Percentiles rank a stretch among this genome's conserved stretches.
Conservation (phyloP, 1,140 invertebrate species). For the Pygmarrhopalites habei region DNA sequence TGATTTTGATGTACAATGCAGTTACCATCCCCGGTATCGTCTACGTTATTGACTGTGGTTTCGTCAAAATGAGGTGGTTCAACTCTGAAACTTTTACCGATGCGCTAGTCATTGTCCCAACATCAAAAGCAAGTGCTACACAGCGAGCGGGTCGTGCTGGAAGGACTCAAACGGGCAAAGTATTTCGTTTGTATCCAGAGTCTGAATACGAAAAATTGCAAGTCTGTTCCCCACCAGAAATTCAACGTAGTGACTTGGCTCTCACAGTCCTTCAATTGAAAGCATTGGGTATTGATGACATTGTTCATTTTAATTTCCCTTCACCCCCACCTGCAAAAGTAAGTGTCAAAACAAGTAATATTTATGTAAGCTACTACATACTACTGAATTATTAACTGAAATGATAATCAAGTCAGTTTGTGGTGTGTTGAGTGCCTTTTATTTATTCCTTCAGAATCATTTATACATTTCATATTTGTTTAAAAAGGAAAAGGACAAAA, state of each 20-base stretch:
- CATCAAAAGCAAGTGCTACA: constrained; percentile 80
- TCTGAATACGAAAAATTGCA: constrained; percentile 64
- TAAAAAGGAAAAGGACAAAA: no score
- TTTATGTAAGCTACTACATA: no score
- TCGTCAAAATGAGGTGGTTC: constrained; percentile 90
- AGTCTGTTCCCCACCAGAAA: constrained; percentile 74
- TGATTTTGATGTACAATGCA: no score
- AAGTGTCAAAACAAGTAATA: no score
- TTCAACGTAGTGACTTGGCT: constrained; percentile 81
- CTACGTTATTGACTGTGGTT: constrained; percentile 93
- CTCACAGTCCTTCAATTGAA: constrained; percentile 84
- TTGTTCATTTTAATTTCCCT: constrained; percentile 73
- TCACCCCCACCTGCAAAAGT: constrained; percentile 80
- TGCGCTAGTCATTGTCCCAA: constrained; percentile 71
- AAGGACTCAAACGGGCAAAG: constrained; percentile 73
- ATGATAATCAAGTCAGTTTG: no score
- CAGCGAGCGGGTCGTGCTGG: constrained; percentile 91
- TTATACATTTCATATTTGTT: no score
- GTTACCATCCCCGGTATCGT: constrained; percentile 85
- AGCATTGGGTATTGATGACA: constrained; percentile 88
- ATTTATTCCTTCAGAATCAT: no score
- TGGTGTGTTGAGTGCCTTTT: no score
- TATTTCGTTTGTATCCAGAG: constrained; percentile 70
- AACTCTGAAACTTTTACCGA: constrained; percentile 78
- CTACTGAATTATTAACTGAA: no score